phyloP scores from a whole-genome alignment of 2,113 vertebrate species.

The Crotophaga sulcirostris region DNA sequence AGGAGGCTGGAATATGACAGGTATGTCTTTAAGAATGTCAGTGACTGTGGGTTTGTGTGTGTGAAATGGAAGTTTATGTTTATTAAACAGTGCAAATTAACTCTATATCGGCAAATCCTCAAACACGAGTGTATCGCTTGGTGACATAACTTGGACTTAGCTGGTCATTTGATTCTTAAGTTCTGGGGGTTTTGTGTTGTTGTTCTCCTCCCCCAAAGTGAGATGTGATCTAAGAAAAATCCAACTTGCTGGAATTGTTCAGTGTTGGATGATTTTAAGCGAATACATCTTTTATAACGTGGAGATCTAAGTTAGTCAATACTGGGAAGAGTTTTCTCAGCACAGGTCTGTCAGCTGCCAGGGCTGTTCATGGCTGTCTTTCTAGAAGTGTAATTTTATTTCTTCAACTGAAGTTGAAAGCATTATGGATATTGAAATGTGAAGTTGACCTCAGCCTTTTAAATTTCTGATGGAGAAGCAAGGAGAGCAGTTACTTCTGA shows the following conservation, averaged over 20 bases:
- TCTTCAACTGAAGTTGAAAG: neutral
- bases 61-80: neutral
- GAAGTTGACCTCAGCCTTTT: neutral
- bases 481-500: neutral
- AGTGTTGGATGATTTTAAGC: neutral
- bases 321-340: neutral
- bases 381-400: neutral
- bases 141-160: neutral
- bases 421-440: neutral
- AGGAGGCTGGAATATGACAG: conserved; percentile 92
- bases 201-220: fast-evolving
- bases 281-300: neutral
- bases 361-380: neutral
- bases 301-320: neutral
- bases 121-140: fast-evolving
- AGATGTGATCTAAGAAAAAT: neutral
- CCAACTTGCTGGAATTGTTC: neutral
- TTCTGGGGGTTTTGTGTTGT: neutral
- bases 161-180: neutral
- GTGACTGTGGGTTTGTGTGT: no score
- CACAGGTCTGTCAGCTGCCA: neutral
- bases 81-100: neutral
- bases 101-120: neutral
- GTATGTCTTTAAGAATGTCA: conserved; percentile 56
- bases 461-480: neutral